Percentiles rank a stretch among this genome's conserved stretches.
Conservation (phyloP, 2,888 invertebrate genomes). For the Parascotia fuliginaria region DNA sequence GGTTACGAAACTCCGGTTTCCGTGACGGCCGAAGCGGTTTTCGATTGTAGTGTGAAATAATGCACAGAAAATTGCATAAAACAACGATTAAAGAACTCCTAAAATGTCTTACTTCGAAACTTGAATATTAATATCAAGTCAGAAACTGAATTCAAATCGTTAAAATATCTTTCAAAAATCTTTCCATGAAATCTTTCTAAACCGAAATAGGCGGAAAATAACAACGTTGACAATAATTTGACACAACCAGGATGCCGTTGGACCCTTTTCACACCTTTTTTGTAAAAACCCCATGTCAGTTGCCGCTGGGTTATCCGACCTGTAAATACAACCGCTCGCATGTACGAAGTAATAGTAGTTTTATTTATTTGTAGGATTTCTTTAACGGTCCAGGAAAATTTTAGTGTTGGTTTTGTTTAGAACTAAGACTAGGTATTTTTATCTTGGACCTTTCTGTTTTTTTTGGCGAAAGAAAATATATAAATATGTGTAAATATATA, state of each 20-base stretch:
- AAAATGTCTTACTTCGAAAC: too few species aligned
- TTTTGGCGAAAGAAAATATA: too few species aligned
- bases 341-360: slow-evolving; percentile 11
- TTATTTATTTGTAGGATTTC: slow-evolving; percentile 1
- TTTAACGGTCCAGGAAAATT: neutral
- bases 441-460: too few species aligned
- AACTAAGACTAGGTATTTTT: neutral
- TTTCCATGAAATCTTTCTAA: slow-evolving; percentile 13
- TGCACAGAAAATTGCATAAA: too few species aligned
- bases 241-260: slow-evolving; percentile 27
- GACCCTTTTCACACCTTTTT: slow-evolving; percentile 45
- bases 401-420: neutral
- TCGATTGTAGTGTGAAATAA: too few species aligned
- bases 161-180: slow-evolving; percentile 1
- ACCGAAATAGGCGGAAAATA: slow-evolving; percentile 41
- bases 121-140: too few species aligned
- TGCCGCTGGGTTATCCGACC: slow-evolving; percentile 33
- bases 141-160: neutral
- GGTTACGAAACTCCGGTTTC: too few species aligned
- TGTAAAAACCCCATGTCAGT: slow-evolving; percentile 33
- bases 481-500: too few species aligned
- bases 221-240: slow-evolving; percentile 47
- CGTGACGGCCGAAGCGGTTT: too few species aligned
- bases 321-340: slow-evolving; percentile 21
- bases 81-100: too few species aligned